A percentile compares a stretch with the other conserved stretches of the same genome.
Conservation (phyloP, 2,113 vertebrate species). For the Lagenorhynchus albirostris region DNA sequence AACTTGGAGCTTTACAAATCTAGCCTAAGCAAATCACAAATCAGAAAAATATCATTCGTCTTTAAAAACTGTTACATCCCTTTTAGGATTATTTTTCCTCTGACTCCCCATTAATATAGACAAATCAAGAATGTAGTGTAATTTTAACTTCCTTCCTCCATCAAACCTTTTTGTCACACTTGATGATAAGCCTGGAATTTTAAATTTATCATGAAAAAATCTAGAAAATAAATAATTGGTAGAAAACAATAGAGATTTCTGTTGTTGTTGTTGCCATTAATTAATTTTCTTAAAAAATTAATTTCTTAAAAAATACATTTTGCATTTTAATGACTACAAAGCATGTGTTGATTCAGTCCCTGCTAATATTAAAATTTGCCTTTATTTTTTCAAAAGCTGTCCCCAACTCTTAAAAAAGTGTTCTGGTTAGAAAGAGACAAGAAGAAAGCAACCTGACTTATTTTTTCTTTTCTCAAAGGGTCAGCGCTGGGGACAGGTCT, state of each 20-base stretch:
- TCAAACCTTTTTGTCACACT: neutral
- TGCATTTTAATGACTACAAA: conserved; percentile 66
- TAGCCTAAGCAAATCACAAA: conserved; percentile 23
- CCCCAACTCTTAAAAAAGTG: neutral
- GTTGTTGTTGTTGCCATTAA: neutral
- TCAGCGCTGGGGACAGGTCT: conserved; percentile 41
- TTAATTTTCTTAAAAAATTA: conserved; percentile 7
- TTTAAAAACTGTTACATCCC: neutral
- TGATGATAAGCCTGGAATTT: neutral
- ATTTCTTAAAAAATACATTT: conserved; percentile 48
- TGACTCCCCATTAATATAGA: neutral
- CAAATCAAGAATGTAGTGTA: neutral
- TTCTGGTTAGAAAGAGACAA: neutral
- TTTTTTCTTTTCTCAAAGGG: conserved; percentile 46
- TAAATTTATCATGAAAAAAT: conserved; percentile 12
- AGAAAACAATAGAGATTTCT: neutral
- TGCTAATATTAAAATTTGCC: conserved; percentile 22
- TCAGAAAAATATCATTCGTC: neutral
- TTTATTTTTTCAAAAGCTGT: conserved; percentile 11
- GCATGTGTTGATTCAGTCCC: neutral
- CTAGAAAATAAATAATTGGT: neutral
- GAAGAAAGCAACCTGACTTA: neutral
- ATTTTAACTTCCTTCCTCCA: conserved; percentile 18
- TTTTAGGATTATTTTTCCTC: neutral
- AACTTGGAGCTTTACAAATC: neutral